Percentiles rank a stretch among this genome's conserved stretches.
These are phyloP conservation scores for Allygus modestus DNA, from an alignment of 2,888 invertebrate species.

Conservation along the genomic window DNA sequence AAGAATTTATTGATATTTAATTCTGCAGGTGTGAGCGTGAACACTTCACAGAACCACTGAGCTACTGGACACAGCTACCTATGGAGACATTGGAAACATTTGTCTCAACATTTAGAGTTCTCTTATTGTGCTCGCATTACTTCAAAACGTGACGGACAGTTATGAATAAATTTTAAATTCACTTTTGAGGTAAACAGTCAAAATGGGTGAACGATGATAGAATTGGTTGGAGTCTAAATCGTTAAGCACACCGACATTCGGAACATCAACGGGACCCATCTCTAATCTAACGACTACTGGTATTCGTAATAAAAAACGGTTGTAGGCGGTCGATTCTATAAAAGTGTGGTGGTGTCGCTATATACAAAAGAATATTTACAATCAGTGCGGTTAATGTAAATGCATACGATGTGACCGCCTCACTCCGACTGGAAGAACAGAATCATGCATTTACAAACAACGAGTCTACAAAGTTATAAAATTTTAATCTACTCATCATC, in stretches of 20 bases:
- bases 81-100: constrained; percentile 19
- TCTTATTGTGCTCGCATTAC: constrained; percentile 49
- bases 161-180: constrained; percentile 46
- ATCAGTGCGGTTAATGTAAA: constrained; percentile 49
- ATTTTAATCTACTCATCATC: constrained; percentile 30
- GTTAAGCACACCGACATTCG: constrained; percentile 40
- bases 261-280: constrained; percentile 12
- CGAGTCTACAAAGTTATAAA: constrained; percentile 56
- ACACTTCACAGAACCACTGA: constrained; percentile 19
- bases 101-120: constrained; percentile 34
- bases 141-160: constrained; percentile 34
- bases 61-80: constrained; percentile 39
- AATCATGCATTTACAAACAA: constrained; percentile 61
- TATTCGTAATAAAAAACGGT: constrained; percentile 54
- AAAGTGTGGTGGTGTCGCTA: constrained; percentile 51
- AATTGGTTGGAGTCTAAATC: constrained; percentile 24
- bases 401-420: constrained; percentile 37
- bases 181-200: constrained; percentile 53
- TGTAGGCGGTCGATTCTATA: constrained; percentile 49
- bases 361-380: constrained; percentile 55
- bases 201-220: constrained; percentile 46
- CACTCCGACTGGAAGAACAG: constrained; percentile 57
- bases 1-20: constrained; percentile 56
- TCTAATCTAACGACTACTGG: constrained; percentile 54
- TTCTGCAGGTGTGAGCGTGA: constrained; percentile 38